Evolutionary conservation across 2,113 vertebrate genomes (phyloP).

Genomic region (Clarias magur): DNA sequence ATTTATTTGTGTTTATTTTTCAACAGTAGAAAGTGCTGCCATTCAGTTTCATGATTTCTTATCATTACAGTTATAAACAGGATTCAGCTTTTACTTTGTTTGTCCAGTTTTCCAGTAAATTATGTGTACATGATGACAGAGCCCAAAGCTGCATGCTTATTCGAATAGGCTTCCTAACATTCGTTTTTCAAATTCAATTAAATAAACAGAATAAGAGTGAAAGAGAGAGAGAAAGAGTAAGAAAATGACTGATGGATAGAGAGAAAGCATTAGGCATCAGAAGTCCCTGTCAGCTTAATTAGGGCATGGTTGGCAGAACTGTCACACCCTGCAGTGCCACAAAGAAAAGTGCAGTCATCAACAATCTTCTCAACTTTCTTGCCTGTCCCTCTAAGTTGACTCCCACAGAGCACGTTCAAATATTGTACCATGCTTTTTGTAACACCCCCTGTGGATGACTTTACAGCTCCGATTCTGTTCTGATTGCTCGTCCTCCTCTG

Average conservation of each 20-base stretch:
- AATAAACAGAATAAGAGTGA: neutral
- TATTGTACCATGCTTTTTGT: conserved; percentile 16
- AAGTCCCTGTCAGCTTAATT: conserved; percentile 30
- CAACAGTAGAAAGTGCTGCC: neutral
- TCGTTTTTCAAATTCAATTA: neutral
- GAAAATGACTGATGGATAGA: neutral
- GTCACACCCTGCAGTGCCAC: conserved; percentile 30
- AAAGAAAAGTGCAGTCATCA: conserved; percentile 22
- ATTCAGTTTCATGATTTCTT: neutral
- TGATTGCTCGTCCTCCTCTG: neutral
- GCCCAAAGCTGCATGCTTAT: neutral
- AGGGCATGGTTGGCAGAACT: conserved; percentile 4
- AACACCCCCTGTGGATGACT: neutral
- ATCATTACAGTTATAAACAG: neutral
- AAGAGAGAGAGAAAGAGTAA: neutral
- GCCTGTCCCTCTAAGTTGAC: neutral
- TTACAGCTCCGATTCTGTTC: neutral
- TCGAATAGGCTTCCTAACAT: neutral
- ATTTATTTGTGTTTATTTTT: neutral
- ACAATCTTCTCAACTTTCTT: conserved; percentile 14
- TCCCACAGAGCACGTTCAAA: conserved; percentile 32
- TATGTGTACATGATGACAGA: neutral
- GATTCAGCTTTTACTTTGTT: neutral
- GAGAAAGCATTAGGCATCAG: neutral
- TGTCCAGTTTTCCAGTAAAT: neutral